Evolutionary conservation across 2,113 vertebrate species (phyloP).

Genomic region (Protobothrops flavoviridis): DNA sequence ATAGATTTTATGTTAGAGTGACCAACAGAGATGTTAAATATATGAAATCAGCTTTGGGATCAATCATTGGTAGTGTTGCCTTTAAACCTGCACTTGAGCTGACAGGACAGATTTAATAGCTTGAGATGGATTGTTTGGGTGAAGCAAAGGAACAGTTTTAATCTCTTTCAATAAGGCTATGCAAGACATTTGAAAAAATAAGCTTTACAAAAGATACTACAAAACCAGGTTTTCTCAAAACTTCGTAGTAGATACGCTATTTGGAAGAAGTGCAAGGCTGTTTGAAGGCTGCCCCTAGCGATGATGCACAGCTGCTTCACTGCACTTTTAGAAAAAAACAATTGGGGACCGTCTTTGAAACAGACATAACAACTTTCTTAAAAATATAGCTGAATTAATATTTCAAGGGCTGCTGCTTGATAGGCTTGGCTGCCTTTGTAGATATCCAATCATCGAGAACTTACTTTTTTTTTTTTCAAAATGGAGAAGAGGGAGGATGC

Average conservation of each 20-base stretch:
- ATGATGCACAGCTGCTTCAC: not conserved
- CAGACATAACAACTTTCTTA: not conserved
- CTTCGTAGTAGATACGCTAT: not conserved
- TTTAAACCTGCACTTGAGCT: not conserved
- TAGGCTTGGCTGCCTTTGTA: not conserved
- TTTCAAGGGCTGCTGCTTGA: not conserved
- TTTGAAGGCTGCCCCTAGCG: not conserved
- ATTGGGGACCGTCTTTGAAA: not conserved
- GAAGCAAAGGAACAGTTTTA: not conserved
- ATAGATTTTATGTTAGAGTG: not conserved
- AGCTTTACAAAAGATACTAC: not conserved
- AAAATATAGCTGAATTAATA: not conserved
- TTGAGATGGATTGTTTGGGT: not conserved
- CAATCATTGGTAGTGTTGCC: not conserved
- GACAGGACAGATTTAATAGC: constrained; percentile 8
- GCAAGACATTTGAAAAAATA: not conserved
- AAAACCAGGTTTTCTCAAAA: not conserved
- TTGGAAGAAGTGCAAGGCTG: not conserved
- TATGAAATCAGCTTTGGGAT: not conserved
- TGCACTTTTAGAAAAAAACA: not conserved
- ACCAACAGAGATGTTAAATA: not conserved
- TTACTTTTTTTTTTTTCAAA: not conserved
- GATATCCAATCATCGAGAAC: not conserved
- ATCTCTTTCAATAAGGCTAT: not conserved
- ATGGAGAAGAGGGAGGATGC: not conserved